phyloP scores from a whole-genome alignment of 2,797 vertebrate genomes.

The Selene dorsalis region DNA sequence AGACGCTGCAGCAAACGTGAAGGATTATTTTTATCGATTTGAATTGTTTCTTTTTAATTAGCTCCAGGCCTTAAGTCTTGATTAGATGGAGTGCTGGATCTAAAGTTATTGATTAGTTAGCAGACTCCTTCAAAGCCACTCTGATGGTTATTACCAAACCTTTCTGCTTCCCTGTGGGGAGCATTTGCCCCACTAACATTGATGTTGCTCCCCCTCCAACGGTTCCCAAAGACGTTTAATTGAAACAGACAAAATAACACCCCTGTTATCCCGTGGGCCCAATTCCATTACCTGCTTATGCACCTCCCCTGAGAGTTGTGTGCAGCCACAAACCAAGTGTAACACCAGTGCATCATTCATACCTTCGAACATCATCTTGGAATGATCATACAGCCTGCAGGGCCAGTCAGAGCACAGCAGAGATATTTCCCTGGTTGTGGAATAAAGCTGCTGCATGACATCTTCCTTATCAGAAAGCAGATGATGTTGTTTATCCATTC shows the following conservation, averaged over 20 bases:
- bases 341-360: conserved; percentile 50
- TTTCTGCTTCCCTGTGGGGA: conserved; percentile 59
- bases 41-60: conserved; percentile 75
- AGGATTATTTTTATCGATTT: conserved; percentile 74
- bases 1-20: conserved; percentile 48
- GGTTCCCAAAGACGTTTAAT: conserved; percentile 73
- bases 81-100: conserved; percentile 67
- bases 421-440: conserved; percentile 26
- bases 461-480: conserved; percentile 46
- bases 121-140: conserved; percentile 71
- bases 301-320: conserved; percentile 62
- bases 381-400: conserved; percentile 30
- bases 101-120: conserved; percentile 78
- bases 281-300: conserved; percentile 79
- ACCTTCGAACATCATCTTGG: conserved; percentile 60
- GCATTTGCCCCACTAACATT: conserved; percentile 64
- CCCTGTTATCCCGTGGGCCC: conserved; percentile 72
- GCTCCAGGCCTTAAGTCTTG: conserved; percentile 60
- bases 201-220: conserved; percentile 52
- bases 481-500: conserved; percentile 58
- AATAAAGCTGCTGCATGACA: conserved; percentile 43
- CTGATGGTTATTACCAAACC: conserved; percentile 61
- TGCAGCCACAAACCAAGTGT: conserved; percentile 34
- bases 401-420: background rate
- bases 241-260: conserved; percentile 84